These are phyloP conservation scores for Hirtodrosophila alboralis DNA, from an alignment of 2,888 invertebrate species.

Conservation along the genomic window DNA sequence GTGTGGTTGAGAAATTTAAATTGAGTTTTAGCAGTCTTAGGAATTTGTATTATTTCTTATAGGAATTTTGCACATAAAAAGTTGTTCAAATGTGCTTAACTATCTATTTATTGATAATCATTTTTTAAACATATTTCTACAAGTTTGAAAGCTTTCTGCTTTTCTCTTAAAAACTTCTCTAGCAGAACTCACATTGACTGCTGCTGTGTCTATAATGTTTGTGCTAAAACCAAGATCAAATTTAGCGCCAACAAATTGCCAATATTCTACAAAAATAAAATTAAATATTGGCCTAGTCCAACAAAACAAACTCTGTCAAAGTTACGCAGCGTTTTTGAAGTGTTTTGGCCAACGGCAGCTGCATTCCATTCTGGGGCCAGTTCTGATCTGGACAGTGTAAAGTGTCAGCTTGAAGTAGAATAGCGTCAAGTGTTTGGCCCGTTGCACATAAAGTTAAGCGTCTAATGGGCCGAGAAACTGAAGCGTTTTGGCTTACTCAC, in stretches of 20 bases:
- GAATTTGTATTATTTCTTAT: no score
- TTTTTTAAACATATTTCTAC: no score
- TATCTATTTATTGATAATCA: no score
- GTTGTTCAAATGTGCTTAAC: no score
- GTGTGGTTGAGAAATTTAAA: no score
- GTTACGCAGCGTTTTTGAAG: constrained; percentile 36
- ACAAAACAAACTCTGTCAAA: constrained; percentile 31
- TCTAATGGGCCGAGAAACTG: constrained; percentile 37
- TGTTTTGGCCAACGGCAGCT: constrained; percentile 21
- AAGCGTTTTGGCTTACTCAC: not conserved
- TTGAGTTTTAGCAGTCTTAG: no score
- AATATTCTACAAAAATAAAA: no score
- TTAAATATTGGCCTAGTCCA: constrained; percentile 16
- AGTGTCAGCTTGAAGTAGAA: constrained; percentile 17
- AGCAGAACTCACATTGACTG: no score
- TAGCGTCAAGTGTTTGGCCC: constrained; percentile 34
- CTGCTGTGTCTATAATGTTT: constrained; percentile 1
- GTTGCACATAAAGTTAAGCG: constrained; percentile 35
- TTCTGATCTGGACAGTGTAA: constrained; percentile 5
- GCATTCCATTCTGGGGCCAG: constrained; percentile 8
- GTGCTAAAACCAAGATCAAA: constrained; percentile 1
- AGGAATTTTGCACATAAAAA: no score
- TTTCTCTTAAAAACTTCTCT: no score
- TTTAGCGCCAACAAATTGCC: no score
- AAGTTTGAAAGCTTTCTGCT: no score